Conservation (phyloP, 2,888 invertebrate genomes). For the Metopia argyrocephala region DNA sequence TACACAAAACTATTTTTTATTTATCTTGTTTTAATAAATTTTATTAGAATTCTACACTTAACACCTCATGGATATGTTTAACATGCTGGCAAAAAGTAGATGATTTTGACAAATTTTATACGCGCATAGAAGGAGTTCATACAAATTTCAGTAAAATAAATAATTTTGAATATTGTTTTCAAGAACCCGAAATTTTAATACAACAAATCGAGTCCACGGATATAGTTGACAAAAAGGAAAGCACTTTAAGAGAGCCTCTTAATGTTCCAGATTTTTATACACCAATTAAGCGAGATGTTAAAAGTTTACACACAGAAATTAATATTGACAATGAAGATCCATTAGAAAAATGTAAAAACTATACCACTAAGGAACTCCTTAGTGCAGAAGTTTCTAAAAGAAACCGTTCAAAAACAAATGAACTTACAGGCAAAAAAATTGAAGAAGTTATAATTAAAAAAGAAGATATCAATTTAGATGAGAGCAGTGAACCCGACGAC, state of each 20-base stretch:
- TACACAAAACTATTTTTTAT: no score
- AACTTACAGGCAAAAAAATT: no score
- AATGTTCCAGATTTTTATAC: no score
- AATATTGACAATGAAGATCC: background rate
- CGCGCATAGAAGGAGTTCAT: conserved; percentile 64
- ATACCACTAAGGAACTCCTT: background rate
- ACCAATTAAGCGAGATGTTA: background rate
- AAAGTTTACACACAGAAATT: background rate
- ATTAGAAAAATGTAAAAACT: background rate
- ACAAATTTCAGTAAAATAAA: conserved; percentile 64
- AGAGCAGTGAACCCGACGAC: no score
- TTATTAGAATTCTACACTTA: background rate
- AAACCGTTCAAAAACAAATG: background rate
- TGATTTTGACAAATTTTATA: conserved; percentile 63
- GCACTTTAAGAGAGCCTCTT: background rate
- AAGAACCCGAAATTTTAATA: conserved; percentile 2
- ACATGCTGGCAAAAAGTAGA: conserved; percentile 69
- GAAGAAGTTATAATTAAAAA: conserved; percentile 51
- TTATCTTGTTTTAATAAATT: no score
- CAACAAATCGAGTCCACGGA: background rate
- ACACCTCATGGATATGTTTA: conserved; percentile 62
- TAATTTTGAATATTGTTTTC: conserved; percentile 34
- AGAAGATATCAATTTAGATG: conserved; percentile 32
- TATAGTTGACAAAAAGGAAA: background rate
- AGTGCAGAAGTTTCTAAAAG: background rate